Base-by-base conservation (phyloP, 2,797 vertebrate genomes). In the Hapalemur alaotrensis region DNA sequence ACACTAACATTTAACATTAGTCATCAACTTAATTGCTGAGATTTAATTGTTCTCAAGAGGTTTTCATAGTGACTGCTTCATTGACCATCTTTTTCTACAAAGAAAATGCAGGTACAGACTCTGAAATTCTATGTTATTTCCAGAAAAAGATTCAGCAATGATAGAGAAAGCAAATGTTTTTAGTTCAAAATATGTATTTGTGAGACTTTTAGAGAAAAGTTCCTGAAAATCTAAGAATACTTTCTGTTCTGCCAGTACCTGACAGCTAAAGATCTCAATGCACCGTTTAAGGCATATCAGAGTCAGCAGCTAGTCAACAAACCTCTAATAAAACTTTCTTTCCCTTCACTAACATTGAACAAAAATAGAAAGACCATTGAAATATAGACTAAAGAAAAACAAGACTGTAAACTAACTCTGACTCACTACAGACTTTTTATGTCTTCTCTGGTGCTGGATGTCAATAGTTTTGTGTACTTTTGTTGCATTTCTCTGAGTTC, bases 351-450 rank as follows among this genome's bases (percentile, higher is more conserved):
- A 96, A 92, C 46, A 81, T 90, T 85, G 82, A 95, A 94, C 96
- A 92, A 93, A 97, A 98, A 98, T 97, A 98, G 94, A 91, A 97
- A 96, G 46, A 57, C 70, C 65, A 69, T 73, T 95, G 90, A 95
- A 96, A 95, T 50, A 17, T 54, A 94, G 91, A 88, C 89, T 93
- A 52, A 95, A 95, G 75, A 83, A 88, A 96, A 88, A 5, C 30
- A 96, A 94, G 72, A 38, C 79, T 86, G 18, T 89, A 85, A 95
- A 95, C 79, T 86, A 91, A 79, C 35, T 87, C 67, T 98, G 96
- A 97, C 85, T 97, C 97, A 96, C 81, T 43, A 59, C 83, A 70
- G 76, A 89, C 65, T 90, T 87, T 94, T 95, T 94, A 63, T 87
- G 63, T 95, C 84, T 94, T 97, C 67, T 38, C 48, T 94, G 48